These are phyloP conservation scores for Rotaria macrura DNA, from an alignment of 2,888 invertebrate species.

Conservation along the genomic window DNA sequence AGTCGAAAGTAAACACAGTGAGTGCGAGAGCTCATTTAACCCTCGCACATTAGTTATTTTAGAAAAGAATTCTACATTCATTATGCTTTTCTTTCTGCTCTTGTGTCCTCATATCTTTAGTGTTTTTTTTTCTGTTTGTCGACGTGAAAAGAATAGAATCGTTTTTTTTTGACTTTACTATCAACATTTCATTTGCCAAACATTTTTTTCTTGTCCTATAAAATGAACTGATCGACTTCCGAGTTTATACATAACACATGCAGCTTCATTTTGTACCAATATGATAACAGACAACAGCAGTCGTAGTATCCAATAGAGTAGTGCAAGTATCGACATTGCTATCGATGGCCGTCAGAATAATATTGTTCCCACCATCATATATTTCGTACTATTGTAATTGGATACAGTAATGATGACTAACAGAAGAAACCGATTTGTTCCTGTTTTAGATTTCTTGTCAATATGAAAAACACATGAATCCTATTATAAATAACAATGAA, in stretches of 20 bases:
- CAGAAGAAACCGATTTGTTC: not conserved
- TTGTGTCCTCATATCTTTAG: not conserved
- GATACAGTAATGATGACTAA: not conserved
- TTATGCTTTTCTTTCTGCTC: not conserved
- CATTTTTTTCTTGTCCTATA: not conserved
- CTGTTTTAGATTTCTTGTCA: not conserved
- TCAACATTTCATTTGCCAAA: not conserved
- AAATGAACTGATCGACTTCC: conserved; percentile 1
- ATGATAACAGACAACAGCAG: not conserved
- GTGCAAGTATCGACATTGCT: not conserved
- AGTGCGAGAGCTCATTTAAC: not conserved
- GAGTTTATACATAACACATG: not conserved
- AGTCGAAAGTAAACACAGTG: not conserved
- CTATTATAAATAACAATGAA: too few species aligned
- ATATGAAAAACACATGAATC: too few species aligned
- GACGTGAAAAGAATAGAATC: not conserved
- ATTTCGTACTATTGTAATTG: not conserved
- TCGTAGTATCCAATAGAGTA: not conserved
- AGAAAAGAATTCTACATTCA: not conserved
- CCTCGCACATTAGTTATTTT: conserved; percentile 3
- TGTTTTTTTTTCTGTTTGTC: not conserved
- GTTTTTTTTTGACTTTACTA: not conserved
- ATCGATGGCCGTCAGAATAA: not conserved
- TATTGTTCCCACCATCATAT: not conserved
- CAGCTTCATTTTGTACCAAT: not conserved